phyloP scores from a whole-genome alignment of 1,140 invertebrate genomes.

The Drosophila saltans region DNA sequence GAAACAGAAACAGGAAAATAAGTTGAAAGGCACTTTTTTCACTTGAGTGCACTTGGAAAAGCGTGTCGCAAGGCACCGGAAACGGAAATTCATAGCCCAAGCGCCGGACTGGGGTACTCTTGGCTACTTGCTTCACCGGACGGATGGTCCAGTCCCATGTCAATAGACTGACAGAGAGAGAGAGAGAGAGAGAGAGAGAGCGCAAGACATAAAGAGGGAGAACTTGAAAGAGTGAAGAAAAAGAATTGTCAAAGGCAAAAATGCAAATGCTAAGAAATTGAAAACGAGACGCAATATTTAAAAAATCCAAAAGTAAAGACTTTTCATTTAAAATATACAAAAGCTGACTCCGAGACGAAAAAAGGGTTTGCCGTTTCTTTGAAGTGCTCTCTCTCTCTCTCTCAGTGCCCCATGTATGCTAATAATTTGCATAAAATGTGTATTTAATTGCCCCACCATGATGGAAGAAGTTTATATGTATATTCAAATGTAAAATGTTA shows the following conservation, averaged over 20 bases:
- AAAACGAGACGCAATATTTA: conserved; percentile 69
- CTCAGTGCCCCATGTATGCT: conserved; percentile 63
- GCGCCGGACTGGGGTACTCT: conserved; percentile 24
- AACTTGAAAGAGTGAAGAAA: conserved; percentile 12
- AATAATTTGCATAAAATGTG: conserved; percentile 67
- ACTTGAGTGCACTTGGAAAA: conserved; percentile 68
- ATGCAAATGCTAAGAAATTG: conserved; percentile 74
- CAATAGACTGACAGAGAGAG: conserved; percentile 49
- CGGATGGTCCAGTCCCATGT: conserved; percentile 60
- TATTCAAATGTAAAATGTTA: conserved; percentile 29
- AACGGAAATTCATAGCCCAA: conserved; percentile 68
- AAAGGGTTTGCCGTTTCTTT: conserved; percentile 26
- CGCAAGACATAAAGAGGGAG: conserved; percentile 28
- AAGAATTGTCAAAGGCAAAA: conserved; percentile 63
- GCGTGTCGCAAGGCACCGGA: conserved; percentile 64
- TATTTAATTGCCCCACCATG: conserved; percentile 53
- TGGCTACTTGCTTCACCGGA: conserved; percentile 61
- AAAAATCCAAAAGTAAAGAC: conserved; percentile 48
- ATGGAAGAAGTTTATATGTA: not conserved
- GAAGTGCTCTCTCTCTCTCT: conserved; percentile 29
- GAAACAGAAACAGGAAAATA: conserved; percentile 66
- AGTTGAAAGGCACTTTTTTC: conserved; percentile 75
- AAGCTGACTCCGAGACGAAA: conserved; percentile 4
- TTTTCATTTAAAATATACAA: conserved; percentile 56
- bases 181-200: conserved; percentile 27